These are phyloP conservation scores for Mesorhabditis sp. DNA, from an alignment of 2,888 invertebrate genomes.

Conservation along the genomic window DNA sequence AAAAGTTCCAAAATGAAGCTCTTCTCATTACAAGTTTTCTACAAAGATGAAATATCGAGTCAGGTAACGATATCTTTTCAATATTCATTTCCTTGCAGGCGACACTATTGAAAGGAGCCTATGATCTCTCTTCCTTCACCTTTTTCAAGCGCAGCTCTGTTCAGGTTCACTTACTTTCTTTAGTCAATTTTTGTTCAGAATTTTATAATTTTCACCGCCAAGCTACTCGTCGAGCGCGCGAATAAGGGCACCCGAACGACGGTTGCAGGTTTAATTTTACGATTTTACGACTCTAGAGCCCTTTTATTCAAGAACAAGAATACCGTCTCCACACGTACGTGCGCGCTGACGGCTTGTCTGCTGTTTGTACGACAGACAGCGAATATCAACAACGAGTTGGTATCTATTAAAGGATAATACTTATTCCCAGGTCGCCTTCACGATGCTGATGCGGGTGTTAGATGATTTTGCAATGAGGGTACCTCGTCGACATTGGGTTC, in stretches of 20 bases:
- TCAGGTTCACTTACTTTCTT: constrained; percentile 60
- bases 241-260: constrained; percentile 51
- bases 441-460: constrained; percentile 75
- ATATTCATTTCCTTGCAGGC: constrained; percentile 26
- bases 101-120: constrained; percentile 73
- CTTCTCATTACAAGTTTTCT: constrained; percentile 59
- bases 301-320: constrained; percentile 60
- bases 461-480: constrained; percentile 84
- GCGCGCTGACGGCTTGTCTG: constrained; percentile 79
- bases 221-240: constrained; percentile 70
- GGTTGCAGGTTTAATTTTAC: constrained; percentile 25
- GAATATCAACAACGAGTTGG: constrained; percentile 74
- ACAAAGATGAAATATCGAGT: constrained; percentile 55
- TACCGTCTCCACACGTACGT: constrained; percentile 97
- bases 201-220: constrained; percentile 93
- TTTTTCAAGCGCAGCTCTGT: constrained; percentile 91
- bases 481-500: constrained; percentile 66
- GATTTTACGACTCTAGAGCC: too few species aligned
- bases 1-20: constrained; percentile 57
- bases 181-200: constrained; percentile 67
- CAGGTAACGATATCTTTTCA: constrained; percentile 9
- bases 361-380: constrained; percentile 89
- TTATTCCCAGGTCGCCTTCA: constrained; percentile 87
- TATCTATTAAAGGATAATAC: constrained; percentile 67
- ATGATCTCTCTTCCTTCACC: constrained; percentile 86